Conservation (phyloP, 2,888 invertebrate genomes). For the Eustalomyia histrio region DNA sequence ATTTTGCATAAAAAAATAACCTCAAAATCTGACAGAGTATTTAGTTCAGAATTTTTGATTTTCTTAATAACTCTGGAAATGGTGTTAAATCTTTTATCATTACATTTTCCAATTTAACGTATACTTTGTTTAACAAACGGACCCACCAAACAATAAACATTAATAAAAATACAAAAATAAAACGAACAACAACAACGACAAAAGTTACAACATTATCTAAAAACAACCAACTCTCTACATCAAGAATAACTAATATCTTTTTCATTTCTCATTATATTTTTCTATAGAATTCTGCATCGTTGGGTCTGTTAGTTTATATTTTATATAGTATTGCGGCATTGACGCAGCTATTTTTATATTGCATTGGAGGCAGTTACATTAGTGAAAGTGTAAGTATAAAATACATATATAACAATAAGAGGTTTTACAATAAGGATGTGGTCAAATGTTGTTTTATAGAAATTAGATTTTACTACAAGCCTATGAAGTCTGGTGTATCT, state of each 20-base stretch:
- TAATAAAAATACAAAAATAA: not conserved
- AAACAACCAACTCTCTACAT: conserved; percentile 22
- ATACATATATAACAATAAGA: not conserved
- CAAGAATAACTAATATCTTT: conserved; percentile 43
- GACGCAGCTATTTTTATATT: conserved; percentile 76
- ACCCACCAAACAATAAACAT: not conserved
- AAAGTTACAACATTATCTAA: conserved; percentile 34
- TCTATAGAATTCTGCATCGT: conserved; percentile 73
- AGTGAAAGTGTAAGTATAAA: conserved; percentile 74
- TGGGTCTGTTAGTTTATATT: conserved; percentile 74
- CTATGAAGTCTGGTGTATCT: not conserved
- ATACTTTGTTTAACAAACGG: not conserved
- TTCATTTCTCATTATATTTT: conserved; percentile 21
- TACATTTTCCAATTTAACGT: not conserved
- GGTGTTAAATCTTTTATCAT: not conserved
- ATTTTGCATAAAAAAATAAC: no score
- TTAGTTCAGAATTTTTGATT: no score
- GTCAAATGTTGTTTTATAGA: not conserved
- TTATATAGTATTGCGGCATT: conserved; percentile 74
- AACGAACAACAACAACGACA: not conserved
- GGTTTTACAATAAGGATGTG: not conserved
- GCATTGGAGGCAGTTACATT: conserved; percentile 76
- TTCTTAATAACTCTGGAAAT: not conserved
- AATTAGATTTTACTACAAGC: not conserved
- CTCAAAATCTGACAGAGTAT: no score